phyloP scores from a whole-genome alignment of 2,888 invertebrate genomes.

The Sphaerophoria taeniata region DNA sequence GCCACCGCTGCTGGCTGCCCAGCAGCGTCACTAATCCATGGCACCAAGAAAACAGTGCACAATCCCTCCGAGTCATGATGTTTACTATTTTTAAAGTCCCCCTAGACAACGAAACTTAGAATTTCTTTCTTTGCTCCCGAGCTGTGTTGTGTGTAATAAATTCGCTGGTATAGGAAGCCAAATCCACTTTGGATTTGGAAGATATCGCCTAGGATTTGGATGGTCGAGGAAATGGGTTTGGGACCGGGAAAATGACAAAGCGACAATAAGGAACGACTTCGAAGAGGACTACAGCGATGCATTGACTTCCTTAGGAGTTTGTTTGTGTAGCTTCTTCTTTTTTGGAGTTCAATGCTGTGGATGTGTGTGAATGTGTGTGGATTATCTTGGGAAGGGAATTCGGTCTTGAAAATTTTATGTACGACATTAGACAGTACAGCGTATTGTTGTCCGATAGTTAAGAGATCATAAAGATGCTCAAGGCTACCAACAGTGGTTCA shows the following conservation, averaged over 20 bases:
- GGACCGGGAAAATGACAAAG: background rate
- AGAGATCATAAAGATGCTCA: no score
- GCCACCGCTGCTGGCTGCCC: no score
- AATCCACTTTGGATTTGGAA: conserved; percentile 58
- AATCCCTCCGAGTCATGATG: conserved; percentile 25
- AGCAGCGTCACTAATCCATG: no score
- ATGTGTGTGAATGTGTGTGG: no score
- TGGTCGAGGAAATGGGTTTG: background rate
- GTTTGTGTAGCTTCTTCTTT: conserved; percentile 58
- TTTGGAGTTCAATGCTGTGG: conserved; percentile 23
- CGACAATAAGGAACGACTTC: background rate
- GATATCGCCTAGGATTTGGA: conserved; percentile 45
- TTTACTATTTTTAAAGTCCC: conserved; percentile 66
- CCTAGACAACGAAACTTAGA: conserved; percentile 13
- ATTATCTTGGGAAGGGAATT: conserved; percentile 62
- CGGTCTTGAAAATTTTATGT: conserved; percentile 66
- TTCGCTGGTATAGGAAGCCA: conserved; percentile 29
- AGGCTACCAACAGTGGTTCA: no score
- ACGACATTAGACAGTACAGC: conserved; percentile 55
- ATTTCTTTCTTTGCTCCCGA: conserved; percentile 2
- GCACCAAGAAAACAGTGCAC: conserved; percentile 14
- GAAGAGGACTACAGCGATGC: background rate
- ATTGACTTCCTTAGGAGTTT: conserved; percentile 35
- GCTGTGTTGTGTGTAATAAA: conserved; percentile 37
- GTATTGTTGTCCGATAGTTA: conserved; percentile 12